Conservation (phyloP, 2,113 vertebrate genomes). For the Clarias magur region DNA sequence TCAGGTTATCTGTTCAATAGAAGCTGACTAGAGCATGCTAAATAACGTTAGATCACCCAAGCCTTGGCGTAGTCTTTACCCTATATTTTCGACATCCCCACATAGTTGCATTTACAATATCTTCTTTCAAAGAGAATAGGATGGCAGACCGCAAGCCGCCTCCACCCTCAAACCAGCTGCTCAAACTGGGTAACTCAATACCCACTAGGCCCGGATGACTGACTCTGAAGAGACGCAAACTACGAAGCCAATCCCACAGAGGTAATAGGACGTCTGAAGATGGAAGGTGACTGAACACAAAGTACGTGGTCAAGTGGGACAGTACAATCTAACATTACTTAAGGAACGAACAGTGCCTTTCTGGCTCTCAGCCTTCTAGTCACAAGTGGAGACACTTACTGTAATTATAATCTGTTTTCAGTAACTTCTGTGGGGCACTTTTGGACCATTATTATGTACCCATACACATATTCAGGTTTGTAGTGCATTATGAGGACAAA, state of each 20-base stretch:
- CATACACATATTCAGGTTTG: background rate
- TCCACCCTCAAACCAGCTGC: constrained; percentile 38
- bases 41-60: constrained; percentile 12
- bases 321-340: background rate
- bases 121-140: constrained; percentile 42
- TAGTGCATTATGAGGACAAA: background rate
- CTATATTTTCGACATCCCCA: constrained; percentile 24
- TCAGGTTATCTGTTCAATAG: constrained; percentile 28
- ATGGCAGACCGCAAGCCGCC: constrained; percentile 33
- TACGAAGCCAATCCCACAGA: constrained; percentile 29
- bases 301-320: constrained; percentile 28
- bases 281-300: constrained; percentile 35
- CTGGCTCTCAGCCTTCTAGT: background rate
- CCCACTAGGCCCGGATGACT: constrained; percentile 21
- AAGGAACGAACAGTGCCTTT: background rate
- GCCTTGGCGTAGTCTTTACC: background rate
- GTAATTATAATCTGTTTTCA: background rate
- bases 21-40: constrained; percentile 16
- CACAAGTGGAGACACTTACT: background rate
- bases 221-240: constrained; percentile 23
- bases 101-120: constrained; percentile 32
- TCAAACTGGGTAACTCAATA: constrained; percentile 46
- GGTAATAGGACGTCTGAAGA: background rate
- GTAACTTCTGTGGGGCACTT: background rate
- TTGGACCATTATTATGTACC: background rate